Conservation (phyloP, 2,797 vertebrate genomes). For the Chelmon rostratus region DNA sequence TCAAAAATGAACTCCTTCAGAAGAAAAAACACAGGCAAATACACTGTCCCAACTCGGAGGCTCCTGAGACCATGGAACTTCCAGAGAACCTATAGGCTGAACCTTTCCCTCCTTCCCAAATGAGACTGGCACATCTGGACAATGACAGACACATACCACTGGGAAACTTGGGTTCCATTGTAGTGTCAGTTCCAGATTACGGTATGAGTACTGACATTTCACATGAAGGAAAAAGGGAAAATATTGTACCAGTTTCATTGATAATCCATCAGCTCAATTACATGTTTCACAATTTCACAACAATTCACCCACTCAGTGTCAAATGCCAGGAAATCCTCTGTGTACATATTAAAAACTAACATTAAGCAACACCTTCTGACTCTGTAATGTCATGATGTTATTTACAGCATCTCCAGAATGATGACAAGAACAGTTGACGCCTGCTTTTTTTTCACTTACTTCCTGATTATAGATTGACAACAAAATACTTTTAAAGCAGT, state of each 20-base stretch:
- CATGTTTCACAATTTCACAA: background rate
- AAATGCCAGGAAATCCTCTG: background rate
- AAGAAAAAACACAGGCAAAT: background rate
- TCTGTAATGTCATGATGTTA: background rate
- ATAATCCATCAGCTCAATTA: background rate
- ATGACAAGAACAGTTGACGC: background rate
- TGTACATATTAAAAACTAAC: slow-evolving; percentile 12
- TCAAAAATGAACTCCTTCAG: background rate
- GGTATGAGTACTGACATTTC: background rate
- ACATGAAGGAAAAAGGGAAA: background rate
- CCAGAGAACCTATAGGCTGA: background rate
- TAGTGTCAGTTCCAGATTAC: background rate
- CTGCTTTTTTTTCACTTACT: slow-evolving; percentile 14
- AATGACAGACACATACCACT: background rate
- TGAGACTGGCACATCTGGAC: background rate
- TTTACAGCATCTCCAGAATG: background rate
- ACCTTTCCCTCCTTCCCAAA: background rate
- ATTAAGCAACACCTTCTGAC: slow-evolving; percentile 6
- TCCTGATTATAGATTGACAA: slow-evolving; percentile 11
- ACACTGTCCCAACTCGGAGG: background rate
- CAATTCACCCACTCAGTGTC: background rate
- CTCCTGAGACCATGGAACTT: background rate
- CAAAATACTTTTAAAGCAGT: background rate
- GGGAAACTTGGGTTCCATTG: background rate
- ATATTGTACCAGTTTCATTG: background rate